These are phyloP conservation scores for Labeo calbasu DNA, from an alignment of 2,797 vertebrate genomes.

Conservation along the genomic window DNA sequence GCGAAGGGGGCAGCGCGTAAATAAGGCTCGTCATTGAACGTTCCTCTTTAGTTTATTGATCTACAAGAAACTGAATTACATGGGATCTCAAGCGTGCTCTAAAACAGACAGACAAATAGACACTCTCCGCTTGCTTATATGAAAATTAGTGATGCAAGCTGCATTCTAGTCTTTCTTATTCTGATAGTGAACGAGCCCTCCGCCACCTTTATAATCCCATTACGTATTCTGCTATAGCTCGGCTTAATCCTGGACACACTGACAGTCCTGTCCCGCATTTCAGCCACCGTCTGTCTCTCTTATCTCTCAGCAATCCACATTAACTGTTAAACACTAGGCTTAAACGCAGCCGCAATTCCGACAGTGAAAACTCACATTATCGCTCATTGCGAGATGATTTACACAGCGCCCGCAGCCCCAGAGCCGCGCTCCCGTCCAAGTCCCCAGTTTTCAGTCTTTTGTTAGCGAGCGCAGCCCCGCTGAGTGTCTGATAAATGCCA, in stretches of 20 bases:
- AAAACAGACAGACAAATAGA: background rate
- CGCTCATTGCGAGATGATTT: constrained; percentile 45
- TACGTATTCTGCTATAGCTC: constrained; percentile 52
- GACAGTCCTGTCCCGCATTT: constrained; percentile 33
- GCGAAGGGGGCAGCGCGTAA: constrained; percentile 37
- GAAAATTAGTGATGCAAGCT: background rate
- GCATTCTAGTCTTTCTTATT: constrained; percentile 12
- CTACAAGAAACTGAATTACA: constrained; percentile 39
- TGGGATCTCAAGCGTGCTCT: background rate
- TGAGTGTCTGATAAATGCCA: constrained; percentile 53
- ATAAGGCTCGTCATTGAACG: constrained; percentile 29
- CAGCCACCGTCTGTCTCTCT: constrained; percentile 38
- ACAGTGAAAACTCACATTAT: constrained; percentile 27
- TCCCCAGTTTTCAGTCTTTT: constrained; percentile 49
- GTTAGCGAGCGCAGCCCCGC: constrained; percentile 55
- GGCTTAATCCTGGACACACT: constrained; percentile 43
- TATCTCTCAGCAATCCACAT: constrained; percentile 39
- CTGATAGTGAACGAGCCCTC: constrained; percentile 15
- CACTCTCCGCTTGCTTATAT: background rate
- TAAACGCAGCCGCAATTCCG: background rate
- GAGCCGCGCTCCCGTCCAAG: constrained; percentile 44
- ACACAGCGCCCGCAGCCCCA: constrained; percentile 2
- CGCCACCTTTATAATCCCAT: constrained; percentile 58
- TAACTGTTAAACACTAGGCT: constrained; percentile 20
- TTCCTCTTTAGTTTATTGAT: constrained; percentile 59